Base-by-base conservation (phyloP, 2,888 invertebrate genomes). In the Dynastes hyllus region DNA sequence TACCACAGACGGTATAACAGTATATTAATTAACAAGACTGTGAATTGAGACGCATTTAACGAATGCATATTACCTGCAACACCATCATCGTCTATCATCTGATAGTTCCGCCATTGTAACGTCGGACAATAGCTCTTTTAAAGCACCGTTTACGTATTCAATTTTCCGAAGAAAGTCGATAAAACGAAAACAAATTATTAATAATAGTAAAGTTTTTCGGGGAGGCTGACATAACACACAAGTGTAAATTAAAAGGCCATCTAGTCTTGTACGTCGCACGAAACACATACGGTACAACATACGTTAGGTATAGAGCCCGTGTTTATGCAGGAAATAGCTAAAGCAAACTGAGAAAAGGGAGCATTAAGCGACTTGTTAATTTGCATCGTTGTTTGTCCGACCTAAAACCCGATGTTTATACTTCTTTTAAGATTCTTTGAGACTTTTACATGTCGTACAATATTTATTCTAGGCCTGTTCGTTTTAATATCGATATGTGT, bases 181-280 rank as follows among this genome's bases (percentile, higher is more conserved):
- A 73, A 73, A 73, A 73, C 51, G 37, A 61, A 73, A 71, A 73
- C 73, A 73, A 73, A 73, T 73, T 61, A 73, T 70, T 29, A 70
- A 70, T 70, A 70, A 53, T 73, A 16, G 58, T 61, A 58, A 37
- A 58, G 40, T 73, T 22, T 73, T 73, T 73, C 58, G 73, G 58
- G 58, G 55, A 40, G 73, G 55, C 73, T 73, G 73, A 73, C 45
- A 61, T 73, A 73, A 73, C 73, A 73, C 58, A 22, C 22, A 73
- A 73, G 73, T 73, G 73, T 73, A 73, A 73, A 73, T 73, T 73
- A 73, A 73, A 73, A 73, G 73, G 73, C 73, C 73, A 73, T 73
- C 73, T 73, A 73, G 58, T 73, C 5, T 37, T 73, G 58, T 40
- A 73, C 58, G 73, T 45, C 11, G 11, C 11, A 11, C 9, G 40